phyloP scores from a whole-genome alignment of 2,797 vertebrate genomes.

The Apogon hyalosoma region DNA sequence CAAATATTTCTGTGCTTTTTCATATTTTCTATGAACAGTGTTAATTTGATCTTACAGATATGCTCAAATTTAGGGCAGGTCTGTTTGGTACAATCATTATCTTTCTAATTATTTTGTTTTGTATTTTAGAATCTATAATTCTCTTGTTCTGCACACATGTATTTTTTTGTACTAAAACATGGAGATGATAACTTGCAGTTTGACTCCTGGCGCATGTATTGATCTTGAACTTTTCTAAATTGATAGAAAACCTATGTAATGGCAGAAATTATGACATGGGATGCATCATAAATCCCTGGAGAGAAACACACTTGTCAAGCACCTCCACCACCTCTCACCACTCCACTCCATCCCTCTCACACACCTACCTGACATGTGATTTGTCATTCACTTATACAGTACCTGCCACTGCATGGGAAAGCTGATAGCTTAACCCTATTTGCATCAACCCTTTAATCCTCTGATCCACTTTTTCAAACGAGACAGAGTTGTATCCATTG shows the following conservation, averaged over 20 bases:
- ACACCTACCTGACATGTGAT: constrained; percentile 4
- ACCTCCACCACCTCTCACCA: not conserved
- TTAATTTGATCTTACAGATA: no score
- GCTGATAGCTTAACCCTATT: constrained; percentile 24
- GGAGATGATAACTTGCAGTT: not conserved
- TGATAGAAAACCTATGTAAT: constrained; percentile 6
- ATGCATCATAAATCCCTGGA: not conserved
- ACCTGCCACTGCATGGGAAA: constrained; percentile 19
- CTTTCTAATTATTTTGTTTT: no score
- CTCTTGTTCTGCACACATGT: not conserved
- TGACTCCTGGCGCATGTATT: not conserved
- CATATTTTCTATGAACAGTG: no score
- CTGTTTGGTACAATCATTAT: no score
- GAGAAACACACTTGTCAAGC: constrained; percentile 15
- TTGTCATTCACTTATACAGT: constrained; percentile 19
- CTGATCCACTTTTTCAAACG: constrained; percentile 21
- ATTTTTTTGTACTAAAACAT: no score
- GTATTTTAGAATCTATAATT: no score
- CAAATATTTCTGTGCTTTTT: no score
- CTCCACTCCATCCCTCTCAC: not conserved
- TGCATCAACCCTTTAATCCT: constrained; percentile 48
- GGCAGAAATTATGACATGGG: constrained; percentile 19
- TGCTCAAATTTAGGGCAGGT: no score
- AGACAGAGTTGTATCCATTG: constrained; percentile 20
- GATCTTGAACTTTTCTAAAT: constrained; percentile 1